Percentiles rank a stretch among this genome's conserved stretches.
Evolutionary conservation across 2,888 invertebrate genomes (phyloP).

Genomic region (Microctonus brassicae): DNA sequence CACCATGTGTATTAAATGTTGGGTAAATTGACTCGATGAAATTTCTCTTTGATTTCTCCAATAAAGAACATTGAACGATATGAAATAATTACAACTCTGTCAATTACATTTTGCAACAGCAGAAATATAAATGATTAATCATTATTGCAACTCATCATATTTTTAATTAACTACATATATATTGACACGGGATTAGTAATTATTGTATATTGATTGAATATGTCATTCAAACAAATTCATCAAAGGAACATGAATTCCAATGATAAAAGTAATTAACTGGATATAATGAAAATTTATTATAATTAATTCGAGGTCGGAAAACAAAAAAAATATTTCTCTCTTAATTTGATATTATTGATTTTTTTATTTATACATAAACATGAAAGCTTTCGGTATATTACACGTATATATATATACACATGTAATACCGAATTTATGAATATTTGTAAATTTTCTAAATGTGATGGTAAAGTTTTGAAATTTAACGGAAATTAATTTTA

Average conservation of each 20-base stretch:
- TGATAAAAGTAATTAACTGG: not conserved
- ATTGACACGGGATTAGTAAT: slow-evolving; percentile 5
- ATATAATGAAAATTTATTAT: not conserved
- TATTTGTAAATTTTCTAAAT: slow-evolving; percentile 22
- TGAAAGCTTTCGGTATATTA: no score
- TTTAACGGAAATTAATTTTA: slow-evolving; percentile 29
- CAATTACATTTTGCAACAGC: slow-evolving; percentile 16
- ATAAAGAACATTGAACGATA: not conserved
- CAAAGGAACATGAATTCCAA: not conserved
- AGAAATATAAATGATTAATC: not conserved
- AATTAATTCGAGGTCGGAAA: not conserved
- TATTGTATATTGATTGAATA: slow-evolving; percentile 9
- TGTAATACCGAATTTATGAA: not conserved
- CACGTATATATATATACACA: not conserved
- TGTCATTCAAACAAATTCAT: not conserved
- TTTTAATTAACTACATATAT: slow-evolving; percentile 1
- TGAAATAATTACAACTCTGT: slow-evolving; percentile 12
- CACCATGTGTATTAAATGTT: not conserved
- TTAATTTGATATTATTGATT: not conserved
- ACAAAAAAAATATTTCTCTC: no score
- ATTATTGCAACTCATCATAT: not conserved
- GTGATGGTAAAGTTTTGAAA: not conserved
- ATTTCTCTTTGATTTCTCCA: not conserved
- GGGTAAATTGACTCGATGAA: slow-evolving; percentile 2
- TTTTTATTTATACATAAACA: not conserved